A percentile compares a stretch with the other conserved stretches of the same genome.
These are phyloP conservation scores for Monarcha castaneiventris DNA, from an alignment of 2,113 vertebrate genomes.

Conservation along the genomic window DNA sequence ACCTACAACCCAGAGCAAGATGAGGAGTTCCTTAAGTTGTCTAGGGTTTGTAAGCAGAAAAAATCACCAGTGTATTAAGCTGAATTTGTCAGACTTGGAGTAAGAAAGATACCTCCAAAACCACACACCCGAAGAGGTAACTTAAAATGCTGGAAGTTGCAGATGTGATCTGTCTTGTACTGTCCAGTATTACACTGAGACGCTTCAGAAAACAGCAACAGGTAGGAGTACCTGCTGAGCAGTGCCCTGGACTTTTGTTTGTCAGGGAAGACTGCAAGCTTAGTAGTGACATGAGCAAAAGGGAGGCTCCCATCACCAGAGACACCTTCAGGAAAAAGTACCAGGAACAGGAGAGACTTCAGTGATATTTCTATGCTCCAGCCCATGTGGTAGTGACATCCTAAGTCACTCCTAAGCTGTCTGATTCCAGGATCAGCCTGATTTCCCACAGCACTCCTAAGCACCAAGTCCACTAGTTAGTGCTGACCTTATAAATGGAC, in stretches of 20 bases:
- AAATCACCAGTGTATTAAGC: background rate
- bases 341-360: background rate
- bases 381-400: background rate
- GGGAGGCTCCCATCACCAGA: background rate
- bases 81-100: background rate
- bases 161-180: background rate
- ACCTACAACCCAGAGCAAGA: background rate
- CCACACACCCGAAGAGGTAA: background rate
- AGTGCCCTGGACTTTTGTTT: background rate
- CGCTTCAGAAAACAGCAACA: background rate
- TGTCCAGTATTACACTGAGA: background rate
- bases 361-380: background rate
- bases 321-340: background rate
- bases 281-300: background rate
- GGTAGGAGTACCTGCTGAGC: background rate
- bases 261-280: background rate
- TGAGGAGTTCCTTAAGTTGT: background rate
- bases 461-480: background rate
- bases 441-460: background rate
- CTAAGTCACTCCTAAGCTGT: background rate
- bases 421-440: background rate
- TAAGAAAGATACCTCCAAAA: background rate
- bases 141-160: background rate
- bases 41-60: background rate
- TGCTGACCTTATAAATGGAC: background rate